Evolutionary conservation across 1,140 invertebrate genomes (phyloP), one percentile per base, ranked within the genome.

Genomic region (Tetramorium simillimum): DNA sequence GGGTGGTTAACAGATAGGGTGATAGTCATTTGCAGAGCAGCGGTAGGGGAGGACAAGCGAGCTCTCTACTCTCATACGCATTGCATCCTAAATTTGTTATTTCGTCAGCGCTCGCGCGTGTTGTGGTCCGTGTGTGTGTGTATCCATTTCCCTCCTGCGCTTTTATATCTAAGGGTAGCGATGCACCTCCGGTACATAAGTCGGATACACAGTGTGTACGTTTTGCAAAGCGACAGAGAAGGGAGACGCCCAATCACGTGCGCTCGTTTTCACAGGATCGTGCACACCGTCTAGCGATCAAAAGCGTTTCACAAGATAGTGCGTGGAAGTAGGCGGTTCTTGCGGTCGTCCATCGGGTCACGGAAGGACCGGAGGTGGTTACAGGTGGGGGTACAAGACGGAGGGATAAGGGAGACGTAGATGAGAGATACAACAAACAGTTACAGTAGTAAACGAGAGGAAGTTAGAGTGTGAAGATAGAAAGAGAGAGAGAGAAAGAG

Each of bases 191-290:
- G 40, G n/a, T 81, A 88, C 65, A 21, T 24, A 21, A 40, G 24
- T 62, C 43, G 9, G 73, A 72, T 88, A 63, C 78, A 81, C 65
- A 89, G 76, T 91, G 90, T 92, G 93, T 33, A 4, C 92, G 90
- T 89, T 92, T 93, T 92, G 92, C 93, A 94, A 95, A 95, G 94
- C 94, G 92, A 95, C 93, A 95, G 92, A 95, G 93, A 95, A 95
- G 94, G 94, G 94, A 95, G 94, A 95, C 94, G 94, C 94, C 94
- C 93, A 95, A 94, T 94, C 92, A 95, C 94, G 94, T 95, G 94
- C 94, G 93, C 92, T 92, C 88, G 92, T 92, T 91, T 85, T 91
- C 85, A 92, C 90, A 92, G 90, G 91, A 90, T 92, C 92, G 90
- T 89, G 91, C 90, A 92, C 90, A 91, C 91, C 91, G 92, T 95